These are phyloP conservation scores for Lasioglossum pauxillum DNA, from an alignment of 2,888 invertebrate species.

Conservation along the genomic window DNA sequence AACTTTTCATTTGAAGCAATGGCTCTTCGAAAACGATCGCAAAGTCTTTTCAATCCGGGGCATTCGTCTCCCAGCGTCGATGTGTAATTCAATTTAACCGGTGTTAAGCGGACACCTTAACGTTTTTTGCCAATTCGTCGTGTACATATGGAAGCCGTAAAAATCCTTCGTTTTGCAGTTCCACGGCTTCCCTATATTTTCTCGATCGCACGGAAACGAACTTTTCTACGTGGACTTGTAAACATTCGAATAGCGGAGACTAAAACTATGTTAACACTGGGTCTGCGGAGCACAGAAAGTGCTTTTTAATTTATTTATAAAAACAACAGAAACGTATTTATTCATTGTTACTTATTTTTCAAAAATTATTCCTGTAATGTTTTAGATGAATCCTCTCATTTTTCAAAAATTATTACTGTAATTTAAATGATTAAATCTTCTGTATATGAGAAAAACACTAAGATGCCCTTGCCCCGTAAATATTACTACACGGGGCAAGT, in stretches of 20 bases:
- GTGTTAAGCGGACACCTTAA: slow-evolving; percentile 15
- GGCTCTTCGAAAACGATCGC: slow-evolving; percentile 19
- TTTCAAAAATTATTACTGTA: too few species aligned
- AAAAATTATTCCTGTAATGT: not conserved
- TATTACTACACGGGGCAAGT: too few species aligned
- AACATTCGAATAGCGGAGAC: not conserved
- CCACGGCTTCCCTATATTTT: slow-evolving; percentile 7
- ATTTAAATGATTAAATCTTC: too few species aligned
- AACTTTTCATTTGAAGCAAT: slow-evolving; percentile 32
- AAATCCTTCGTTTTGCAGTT: not conserved
- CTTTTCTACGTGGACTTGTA: not conserved
- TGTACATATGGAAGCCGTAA: slow-evolving; percentile 6
- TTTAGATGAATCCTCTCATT: not conserved
- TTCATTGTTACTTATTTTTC: too few species aligned
- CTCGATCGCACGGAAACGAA: slow-evolving; percentile 3
- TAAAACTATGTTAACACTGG: not conserved
- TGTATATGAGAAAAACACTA: too few species aligned
- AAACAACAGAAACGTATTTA: not conserved
- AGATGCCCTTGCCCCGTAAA: too few species aligned
- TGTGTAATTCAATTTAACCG: slow-evolving; percentile 2
- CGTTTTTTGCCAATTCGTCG: slow-evolving; percentile 16
- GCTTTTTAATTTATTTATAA: not conserved
- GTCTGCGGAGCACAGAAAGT: not conserved
- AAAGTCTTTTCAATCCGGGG: slow-evolving; percentile 3
- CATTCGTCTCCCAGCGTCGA: slow-evolving; percentile 8